Base-by-base conservation (phyloP, 1,140 invertebrate genomes). In the Papilio glaucus region DNA sequence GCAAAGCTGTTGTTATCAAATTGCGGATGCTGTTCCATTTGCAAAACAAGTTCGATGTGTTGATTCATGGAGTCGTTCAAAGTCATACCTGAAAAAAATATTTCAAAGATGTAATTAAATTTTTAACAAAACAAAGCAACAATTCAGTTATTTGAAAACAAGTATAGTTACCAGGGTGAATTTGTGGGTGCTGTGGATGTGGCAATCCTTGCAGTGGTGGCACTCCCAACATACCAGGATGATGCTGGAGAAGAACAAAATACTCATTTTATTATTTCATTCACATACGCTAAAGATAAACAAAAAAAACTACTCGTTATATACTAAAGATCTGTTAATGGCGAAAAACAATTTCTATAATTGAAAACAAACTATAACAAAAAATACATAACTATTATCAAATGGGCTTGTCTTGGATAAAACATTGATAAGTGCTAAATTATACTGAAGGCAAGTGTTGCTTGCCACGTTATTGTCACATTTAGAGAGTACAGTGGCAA, bases 101-200 rank as follows among this genome's bases (percentile, higher is more conserved):
- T 67, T 72, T 53, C 63, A 67, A 57, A 73, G 6, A 33, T 33
- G 62, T 71, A 65, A 53, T 38, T 13, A 71, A 4, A 42, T 62
- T 29, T 39, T 37, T 42, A 18, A 5, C 37, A 71, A 1, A 70
- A 38, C 24, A 15, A 33, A 69, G 68, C 1, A 60, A 38, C 61
- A 42, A 73, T 70, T 29, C 18, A 68, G 60, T 69, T 18, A 60
- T 10, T 67, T 69, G 18, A 42, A 45, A 9, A 24, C 70, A 62
- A 78, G 8, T 21, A 26, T 75, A 83, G 80, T 75, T 78, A 94
- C 93, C 91, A 73, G 91, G 92, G 80, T 93, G 94, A 80, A 96
- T 95, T 84, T 95, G 95, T 71, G 95, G 95, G 76, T 96, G 95
- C 78, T 95, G 95, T 38, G 94, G 93, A 81, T 95, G 94, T 60